A percentile compares a stretch with the other conserved stretches of the same genome.
Conservation (phyloP, 2,888 invertebrate genomes). For the Cheilosia variabilis region DNA sequence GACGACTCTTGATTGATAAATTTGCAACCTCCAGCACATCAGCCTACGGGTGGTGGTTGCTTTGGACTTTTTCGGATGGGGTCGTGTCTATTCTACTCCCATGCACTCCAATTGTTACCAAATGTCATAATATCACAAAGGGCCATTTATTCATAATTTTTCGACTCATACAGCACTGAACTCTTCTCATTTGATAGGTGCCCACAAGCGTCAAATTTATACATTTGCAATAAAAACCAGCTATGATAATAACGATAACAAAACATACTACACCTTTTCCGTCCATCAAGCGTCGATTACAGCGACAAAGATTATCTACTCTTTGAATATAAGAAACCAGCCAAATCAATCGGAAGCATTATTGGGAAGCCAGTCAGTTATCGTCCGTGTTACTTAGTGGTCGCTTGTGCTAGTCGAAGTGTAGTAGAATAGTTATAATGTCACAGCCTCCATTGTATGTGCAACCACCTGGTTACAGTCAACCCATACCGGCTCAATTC, state of each 20-base stretch:
- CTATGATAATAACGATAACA: constrained; percentile 20
- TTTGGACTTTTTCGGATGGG: no score
- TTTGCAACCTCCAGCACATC: no score
- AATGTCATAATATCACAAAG: no score
- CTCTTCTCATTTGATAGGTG: no score
- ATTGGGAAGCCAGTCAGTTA: constrained; percentile 27
- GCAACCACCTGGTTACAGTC: constrained; percentile 57
- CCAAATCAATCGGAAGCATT: not conserved
- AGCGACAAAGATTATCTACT: constrained; percentile 7
- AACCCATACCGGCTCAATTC: constrained; percentile 60
- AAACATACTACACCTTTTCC: not conserved
- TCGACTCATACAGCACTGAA: no score
- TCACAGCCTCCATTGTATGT: constrained; percentile 61
- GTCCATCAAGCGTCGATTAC: constrained; percentile 15
- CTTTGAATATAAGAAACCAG: constrained; percentile 1
- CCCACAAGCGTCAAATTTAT: not conserved
- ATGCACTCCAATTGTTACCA: no score
- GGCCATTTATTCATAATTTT: no score
- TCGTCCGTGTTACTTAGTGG: constrained; percentile 2
- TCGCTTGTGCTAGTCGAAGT: constrained; percentile 4
- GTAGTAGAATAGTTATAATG: constrained; percentile 31
- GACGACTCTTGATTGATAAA: no score
- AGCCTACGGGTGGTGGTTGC: no score
- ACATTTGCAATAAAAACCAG: not conserved
- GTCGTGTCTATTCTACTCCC: no score